Percentiles rank a stretch among this genome's conserved stretches.
These are phyloP conservation scores for Drosophila vallismaia DNA, from an alignment of 2,888 invertebrate genomes.

Conservation along the genomic window DNA sequence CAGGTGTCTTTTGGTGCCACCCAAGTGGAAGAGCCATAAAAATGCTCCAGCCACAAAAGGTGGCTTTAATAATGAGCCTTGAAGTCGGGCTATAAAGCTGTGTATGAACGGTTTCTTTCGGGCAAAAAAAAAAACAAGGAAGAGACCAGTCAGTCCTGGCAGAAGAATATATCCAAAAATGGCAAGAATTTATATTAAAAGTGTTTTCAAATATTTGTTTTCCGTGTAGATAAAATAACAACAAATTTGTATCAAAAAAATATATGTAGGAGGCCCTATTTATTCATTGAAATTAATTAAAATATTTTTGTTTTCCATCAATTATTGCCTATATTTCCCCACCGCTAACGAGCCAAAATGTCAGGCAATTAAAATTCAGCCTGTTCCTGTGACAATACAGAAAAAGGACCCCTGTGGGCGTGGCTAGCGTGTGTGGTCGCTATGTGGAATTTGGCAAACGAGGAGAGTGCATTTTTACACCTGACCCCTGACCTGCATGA, in stretches of 20 bases:
- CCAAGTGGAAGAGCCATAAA: slow-evolving; percentile 66
- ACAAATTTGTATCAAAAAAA: not conserved
- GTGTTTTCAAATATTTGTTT: too few species aligned
- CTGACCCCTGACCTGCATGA: slow-evolving; percentile 49
- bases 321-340: slow-evolving; percentile 70
- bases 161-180: too few species aligned
- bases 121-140: slow-evolving; percentile 6
- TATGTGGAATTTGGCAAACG: slow-evolving; percentile 32
- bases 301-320: slow-evolving; percentile 59
- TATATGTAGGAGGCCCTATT: slow-evolving; percentile 5
- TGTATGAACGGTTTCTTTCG: not conserved
- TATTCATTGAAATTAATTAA: slow-evolving; percentile 71
- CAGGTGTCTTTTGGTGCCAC: slow-evolving; percentile 47
- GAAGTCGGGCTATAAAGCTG: slow-evolving; percentile 24
- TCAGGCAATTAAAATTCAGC: slow-evolving; percentile 61
- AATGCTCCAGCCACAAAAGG: slow-evolving; percentile 62
- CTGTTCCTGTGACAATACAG: slow-evolving; percentile 4
- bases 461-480: slow-evolving; percentile 66
- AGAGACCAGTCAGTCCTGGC: not conserved
- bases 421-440: slow-evolving; percentile 52
- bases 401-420: slow-evolving; percentile 16
- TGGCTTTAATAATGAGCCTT: slow-evolving; percentile 65
- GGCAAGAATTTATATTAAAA: too few species aligned
- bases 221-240: too few species aligned
- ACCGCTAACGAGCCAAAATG: slow-evolving; percentile 66